These are phyloP conservation scores for Anthopleura sola DNA, from an alignment of 64 coral and sea anemone genomes.

Conservation along the genomic window DNA sequence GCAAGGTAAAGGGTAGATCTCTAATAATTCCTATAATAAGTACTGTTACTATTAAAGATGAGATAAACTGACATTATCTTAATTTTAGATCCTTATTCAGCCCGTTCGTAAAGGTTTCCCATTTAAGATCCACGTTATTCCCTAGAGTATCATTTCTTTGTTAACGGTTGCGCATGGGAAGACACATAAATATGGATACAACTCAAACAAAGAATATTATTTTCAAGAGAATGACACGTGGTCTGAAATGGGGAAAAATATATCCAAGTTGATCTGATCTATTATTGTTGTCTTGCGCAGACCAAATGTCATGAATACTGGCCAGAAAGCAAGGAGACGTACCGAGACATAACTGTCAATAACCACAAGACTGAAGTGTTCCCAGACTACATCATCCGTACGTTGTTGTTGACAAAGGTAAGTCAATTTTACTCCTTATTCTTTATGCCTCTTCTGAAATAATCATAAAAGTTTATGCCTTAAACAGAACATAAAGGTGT, in stretches of 20 bases:
- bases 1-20: not conserved
- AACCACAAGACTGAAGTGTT: slow-evolving; percentile 68
- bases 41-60: not conserved
- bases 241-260: no score
- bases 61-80: not conserved
- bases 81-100: no score
- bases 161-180: no score
- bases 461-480: not conserved
- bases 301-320: slow-evolving; percentile 80
- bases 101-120: not conserved
- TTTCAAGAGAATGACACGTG: not conserved
- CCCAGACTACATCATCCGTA: slow-evolving; percentile 68
- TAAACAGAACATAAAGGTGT: no score
- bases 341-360: slow-evolving; percentile 39
- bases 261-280: not conserved
- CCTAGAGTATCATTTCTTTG: no score
- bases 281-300: not conserved
- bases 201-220: not conserved
- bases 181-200: not conserved
- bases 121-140: no score
- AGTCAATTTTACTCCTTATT: not conserved
- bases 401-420: slow-evolving; percentile 60
- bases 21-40: not conserved
- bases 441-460: not conserved
- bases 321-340: slow-evolving; percentile 45